Base-by-base conservation (phyloP, 2,888 invertebrate genomes). In the Operophtera brumata region DNA sequence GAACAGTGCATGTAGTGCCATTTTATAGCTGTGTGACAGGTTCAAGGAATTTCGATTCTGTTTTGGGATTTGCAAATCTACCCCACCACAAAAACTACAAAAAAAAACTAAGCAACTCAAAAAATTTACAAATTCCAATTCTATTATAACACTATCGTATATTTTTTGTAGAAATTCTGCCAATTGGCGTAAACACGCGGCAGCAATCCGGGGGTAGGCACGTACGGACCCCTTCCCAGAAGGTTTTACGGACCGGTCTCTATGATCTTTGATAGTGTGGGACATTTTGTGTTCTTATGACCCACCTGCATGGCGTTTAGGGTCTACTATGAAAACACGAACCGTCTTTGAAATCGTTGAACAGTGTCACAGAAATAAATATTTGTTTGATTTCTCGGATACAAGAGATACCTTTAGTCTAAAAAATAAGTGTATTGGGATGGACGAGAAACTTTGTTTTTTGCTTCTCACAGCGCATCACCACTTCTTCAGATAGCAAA, bases 221-320 rank as follows among this genome's bases (percentile, higher is more conserved):
- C 73, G 73, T 72, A 70, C 74, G 60, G 46, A 37, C 13, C 40
- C 54, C 66, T 73, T 72, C 73, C 52, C n/a, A 54, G 74, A 73
- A 73, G 58, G 60, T 14, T 58, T 57, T 41, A 60, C 51, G 55
- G 57, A 53, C 42, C 59, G 59, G 55, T 20, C 0, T 42, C 45
- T 57, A 34, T 51, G 55, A 59, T 59, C 55, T 50, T 50, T 52
- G 43, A 49, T 51, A 43, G 41, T 40, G 6, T 32, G 13, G 43
- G 39, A 52, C 41, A 47, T 36, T 34, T 34, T 34, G n/a, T 34
- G 34, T 34, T 34, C 34, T 3, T 36, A 36, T 8, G 8, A 13
- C 36, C n/a, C 36, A 36, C 11, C 36, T 36, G 11, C 11, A 11
- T n/a, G 34, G 34, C 34, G 34, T 34, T 34, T 34, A 34, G 34